Evolutionary conservation across 2,113 vertebrate genomes (phyloP).

Genomic region (Apaloderma vittatum): DNA sequence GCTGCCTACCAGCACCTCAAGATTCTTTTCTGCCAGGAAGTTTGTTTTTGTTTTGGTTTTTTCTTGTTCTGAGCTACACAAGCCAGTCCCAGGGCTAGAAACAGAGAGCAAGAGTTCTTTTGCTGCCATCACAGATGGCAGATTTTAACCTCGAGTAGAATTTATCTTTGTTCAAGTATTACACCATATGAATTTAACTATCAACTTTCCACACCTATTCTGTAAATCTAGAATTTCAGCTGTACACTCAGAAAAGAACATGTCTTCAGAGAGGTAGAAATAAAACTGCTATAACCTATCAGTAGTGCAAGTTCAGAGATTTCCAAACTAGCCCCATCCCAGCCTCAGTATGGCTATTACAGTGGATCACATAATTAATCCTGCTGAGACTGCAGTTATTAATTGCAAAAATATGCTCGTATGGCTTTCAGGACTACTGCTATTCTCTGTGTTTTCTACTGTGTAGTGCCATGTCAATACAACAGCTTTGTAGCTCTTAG

Average conservation of each 20-base stretch:
- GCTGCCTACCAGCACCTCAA: too few relatives aligned
- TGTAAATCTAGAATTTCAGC: not conserved
- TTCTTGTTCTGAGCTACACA: not conserved
- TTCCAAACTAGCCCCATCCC: not conserved
- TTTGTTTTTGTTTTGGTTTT: too few relatives aligned
- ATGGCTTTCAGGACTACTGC: not conserved
- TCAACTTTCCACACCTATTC: rapidly evolving
- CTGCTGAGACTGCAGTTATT: not conserved
- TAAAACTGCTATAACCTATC: not conserved
- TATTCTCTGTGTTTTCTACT: not conserved
- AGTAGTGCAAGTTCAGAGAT: not conserved
- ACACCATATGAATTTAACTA: not conserved
- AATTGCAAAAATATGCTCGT: not conserved
- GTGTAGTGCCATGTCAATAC: not conserved
- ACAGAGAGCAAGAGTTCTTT: not conserved
- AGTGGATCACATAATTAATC: not conserved
- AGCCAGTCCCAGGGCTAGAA: not conserved
- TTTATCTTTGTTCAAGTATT: not conserved
- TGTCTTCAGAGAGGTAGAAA: not conserved
- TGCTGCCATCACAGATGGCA: not conserved
- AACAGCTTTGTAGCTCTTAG: not conserved
- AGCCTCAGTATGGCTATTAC: not conserved
- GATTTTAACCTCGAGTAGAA: not conserved
- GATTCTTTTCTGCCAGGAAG: too few relatives aligned
- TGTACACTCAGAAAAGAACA: not conserved